Evolutionary conservation across 1,140 invertebrate species (phyloP).

Genomic region (Bombyx mandarina): DNA sequence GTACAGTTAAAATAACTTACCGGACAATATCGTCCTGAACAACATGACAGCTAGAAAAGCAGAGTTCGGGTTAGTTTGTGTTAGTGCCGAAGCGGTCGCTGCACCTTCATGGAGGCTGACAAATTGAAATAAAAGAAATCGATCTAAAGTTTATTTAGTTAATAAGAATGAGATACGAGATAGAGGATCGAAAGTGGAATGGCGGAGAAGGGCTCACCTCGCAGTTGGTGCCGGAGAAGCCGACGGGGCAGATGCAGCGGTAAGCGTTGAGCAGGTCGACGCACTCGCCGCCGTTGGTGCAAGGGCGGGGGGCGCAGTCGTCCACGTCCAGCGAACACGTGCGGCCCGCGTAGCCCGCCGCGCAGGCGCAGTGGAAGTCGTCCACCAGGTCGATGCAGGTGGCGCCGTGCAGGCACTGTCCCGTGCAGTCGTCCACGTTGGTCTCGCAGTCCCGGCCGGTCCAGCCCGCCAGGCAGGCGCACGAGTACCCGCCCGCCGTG

Average conservation of each 20-base stretch:
- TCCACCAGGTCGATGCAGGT: constrained; percentile 88
- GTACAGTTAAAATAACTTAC: constrained; percentile 32
- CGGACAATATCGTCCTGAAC: constrained; percentile 53
- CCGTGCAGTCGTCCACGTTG: constrained; percentile 91
- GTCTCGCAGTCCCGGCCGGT: constrained; percentile 88
- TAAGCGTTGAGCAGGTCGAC: constrained; percentile 85
- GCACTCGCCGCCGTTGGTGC: constrained; percentile 88
- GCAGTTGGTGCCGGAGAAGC: constrained; percentile 84
- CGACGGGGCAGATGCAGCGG: constrained; percentile 87
- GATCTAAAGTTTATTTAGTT: no score
- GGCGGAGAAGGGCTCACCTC: constrained; percentile 70
- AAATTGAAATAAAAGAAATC: not conserved
- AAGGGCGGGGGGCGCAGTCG: constrained; percentile 83
- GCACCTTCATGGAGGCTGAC: constrained; percentile 4
- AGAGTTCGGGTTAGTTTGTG: constrained; percentile 43
- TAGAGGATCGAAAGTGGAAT: not conserved
- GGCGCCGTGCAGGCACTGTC: constrained; percentile 89
- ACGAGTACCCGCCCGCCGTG: constrained; percentile 86
- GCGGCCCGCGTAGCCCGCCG: constrained; percentile 81
- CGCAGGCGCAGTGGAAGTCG: constrained; percentile 87
- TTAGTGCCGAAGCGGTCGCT: constrained; percentile 31
- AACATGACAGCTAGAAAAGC: constrained; percentile 61
- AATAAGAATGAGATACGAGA: not conserved
- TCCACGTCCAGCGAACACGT: constrained; percentile 81
- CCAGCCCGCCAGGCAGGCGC: constrained; percentile 88